These are phyloP conservation scores for Lagopus muta DNA, from an alignment of 2,113 vertebrate genomes.

Conservation along the genomic window DNA sequence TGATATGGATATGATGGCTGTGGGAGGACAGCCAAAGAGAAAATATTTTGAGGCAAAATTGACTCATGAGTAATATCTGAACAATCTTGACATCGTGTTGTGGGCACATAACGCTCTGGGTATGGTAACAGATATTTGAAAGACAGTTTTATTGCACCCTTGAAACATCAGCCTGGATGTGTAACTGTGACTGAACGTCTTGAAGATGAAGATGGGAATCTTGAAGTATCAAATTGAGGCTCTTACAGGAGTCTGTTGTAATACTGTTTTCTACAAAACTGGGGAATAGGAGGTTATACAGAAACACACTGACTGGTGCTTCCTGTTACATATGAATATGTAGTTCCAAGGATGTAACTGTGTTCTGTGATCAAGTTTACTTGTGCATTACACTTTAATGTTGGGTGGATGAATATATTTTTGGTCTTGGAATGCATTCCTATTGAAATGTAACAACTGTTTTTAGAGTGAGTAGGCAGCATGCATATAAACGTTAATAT, in stretches of 20 bases:
- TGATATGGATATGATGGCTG: background rate
- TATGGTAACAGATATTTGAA: background rate
- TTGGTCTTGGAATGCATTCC: background rate
- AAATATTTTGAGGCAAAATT: background rate
- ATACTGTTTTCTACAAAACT: background rate
- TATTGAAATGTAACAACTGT: background rate
- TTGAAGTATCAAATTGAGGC: background rate
- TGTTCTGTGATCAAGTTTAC: background rate
- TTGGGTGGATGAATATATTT: background rate
- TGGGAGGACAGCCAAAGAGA: background rate
- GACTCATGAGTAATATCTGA: background rate
- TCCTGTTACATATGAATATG: background rate
- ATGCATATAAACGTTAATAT: background rate
- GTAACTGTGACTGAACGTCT: background rate
- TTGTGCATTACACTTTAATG: background rate
- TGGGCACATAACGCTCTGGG: accelerated
- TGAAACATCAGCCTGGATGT: background rate
- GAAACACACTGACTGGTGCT: background rate
- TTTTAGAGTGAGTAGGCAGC: background rate
- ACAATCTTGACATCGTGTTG: background rate
- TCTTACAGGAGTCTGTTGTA: background rate
- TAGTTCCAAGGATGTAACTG: background rate
- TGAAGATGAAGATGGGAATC: background rate
- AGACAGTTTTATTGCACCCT: background rate
- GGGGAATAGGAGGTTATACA: background rate